Percentiles rank a stretch among this genome's conserved stretches.
These are phyloP conservation scores for Polydesmus complanatus DNA, from an alignment of 2,888 invertebrate genomes.

Conservation along the genomic window DNA sequence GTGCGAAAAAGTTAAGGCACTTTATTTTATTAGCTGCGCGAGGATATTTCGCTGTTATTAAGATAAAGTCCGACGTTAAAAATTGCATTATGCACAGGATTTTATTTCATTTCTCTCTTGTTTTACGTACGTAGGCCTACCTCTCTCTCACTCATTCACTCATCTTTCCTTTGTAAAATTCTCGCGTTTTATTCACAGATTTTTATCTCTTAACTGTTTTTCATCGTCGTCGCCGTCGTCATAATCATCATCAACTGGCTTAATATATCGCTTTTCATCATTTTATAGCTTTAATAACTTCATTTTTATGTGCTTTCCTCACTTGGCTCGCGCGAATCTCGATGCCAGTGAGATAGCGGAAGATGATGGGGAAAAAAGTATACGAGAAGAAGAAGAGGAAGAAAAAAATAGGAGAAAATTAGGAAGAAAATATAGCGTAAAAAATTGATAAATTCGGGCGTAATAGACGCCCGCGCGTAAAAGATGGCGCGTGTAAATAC, in stretches of 20 bases:
- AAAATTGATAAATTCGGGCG: too few relatives aligned
- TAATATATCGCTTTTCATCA: not conserved
- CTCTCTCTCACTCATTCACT: too few relatives aligned
- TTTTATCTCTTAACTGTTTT: not conserved
- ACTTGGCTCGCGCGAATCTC: constrained; percentile 11
- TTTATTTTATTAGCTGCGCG: not conserved
- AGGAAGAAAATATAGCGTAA: too few relatives aligned
- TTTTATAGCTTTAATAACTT: not conserved
- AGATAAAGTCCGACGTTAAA: not conserved
- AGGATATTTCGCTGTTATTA: not conserved
- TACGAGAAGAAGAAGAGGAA: not conserved
- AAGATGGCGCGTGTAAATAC: not conserved
- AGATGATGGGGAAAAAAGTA: not conserved
- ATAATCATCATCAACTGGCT: not conserved
- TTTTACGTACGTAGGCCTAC: not conserved
- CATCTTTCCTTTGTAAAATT: too few relatives aligned
- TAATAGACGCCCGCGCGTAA: too few relatives aligned
- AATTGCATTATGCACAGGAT: not conserved
- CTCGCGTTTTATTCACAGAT: not conserved
- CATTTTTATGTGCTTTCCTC: not conserved
- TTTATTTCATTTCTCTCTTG: not conserved
- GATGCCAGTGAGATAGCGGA: constrained; percentile 8
- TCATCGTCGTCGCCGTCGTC: not conserved
- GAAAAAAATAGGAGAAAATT: too few relatives aligned
- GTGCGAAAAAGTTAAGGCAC: not conserved